Base-by-base conservation (phyloP, 2,797 vertebrate genomes). In the Helostoma temminkii region DNA sequence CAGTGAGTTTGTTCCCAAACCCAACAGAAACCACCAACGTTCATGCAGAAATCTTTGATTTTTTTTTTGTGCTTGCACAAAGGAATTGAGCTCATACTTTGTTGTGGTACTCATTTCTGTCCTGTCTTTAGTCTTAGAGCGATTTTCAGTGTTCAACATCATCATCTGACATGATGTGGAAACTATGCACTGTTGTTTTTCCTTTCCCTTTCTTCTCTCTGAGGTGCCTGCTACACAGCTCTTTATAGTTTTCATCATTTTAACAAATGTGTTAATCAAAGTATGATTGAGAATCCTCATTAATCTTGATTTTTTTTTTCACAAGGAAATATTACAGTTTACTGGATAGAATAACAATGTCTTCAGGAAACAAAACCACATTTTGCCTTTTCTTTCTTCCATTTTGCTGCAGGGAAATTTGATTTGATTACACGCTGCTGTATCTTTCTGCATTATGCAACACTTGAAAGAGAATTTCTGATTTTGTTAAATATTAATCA, bases 381-480 rank as follows among this genome's bases (percentile, higher is more conserved):
- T 69, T 71, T 52, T 25, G 16, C 66, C 68, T 49, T 50, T 72
- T 42, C 28, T 11, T 16, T 42, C n/a, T 15, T 69, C 48, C 25
- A 30, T 46, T 63, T 66, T 63, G 63, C 82, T 79, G 81, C 41
- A 65, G 85, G 88, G 69, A 90, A 84, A 91, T 89, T 89, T 74
- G 75, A 68, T 76, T 83, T 90, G 90, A 94, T 93, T 91, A 86
- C 84, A 85, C 42, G 80, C 86, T 53, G 89, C 78, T 86, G 79
- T 76, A 89, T 91, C 79, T 86, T 81, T 69, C 86, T 59, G 84
- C 88, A 71, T 91, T 88, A 78, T 86, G 85, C 71, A 75, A 53
- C 82, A 92, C 93, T 91, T 95, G 84, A 95, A 94, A 94, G 92
- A 72, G 92, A 94, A 95, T 94, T 85, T 80, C 64, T 75, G 76